Base-by-base conservation (phyloP, 2,888 invertebrate species). In the Lasioglossum zephyrum region DNA sequence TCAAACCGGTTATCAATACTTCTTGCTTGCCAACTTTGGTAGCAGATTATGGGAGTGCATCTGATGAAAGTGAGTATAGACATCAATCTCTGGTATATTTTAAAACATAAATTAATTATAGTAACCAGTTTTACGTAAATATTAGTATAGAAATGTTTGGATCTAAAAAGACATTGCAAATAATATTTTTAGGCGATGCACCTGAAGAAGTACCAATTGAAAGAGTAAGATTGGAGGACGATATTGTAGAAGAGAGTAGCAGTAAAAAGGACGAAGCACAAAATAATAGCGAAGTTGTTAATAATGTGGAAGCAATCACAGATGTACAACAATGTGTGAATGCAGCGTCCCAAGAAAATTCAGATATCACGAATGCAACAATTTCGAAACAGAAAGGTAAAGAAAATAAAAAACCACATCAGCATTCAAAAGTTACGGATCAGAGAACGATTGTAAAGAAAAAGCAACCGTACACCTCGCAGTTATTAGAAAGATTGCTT, bases 401-500 rank as follows among this genome's bases (percentile, higher is more conserved):
- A 66, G 47, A 57, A 74, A 76, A 74, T 60, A n/a, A 5, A 47
- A 69, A 73, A n/a, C n/a, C 18, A 44, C 66, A 75, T 49, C 73
- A 60, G 44, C 11, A 70, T 36, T 41, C 16, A 49, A 82, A 75
- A 41, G 69, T 39, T 47, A 76, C 60, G 66, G 47, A 31, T 9
- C 75, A 31, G 6, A 80, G 26, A 44, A 41, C 1, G 22, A 49
- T 4, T 4, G 13, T 66, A 9, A 82, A 76, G 36, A 74, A 76
- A 9, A 88, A 69, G 85, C 84, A 76, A 77, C 81, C 74, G 4
- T 70, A 82, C 4, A 89, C 91, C 63, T 86, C 90, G 22, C 89
- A 90, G 73, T 95, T 98, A 88, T 95, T 98, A 77, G 96, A 97
- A 91, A 97, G 97, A 93, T 95, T 99, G 44, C 95, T 99, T 80